Evolutionary conservation across 35 echinoderm and acorn worm species (phyloP), one percentile per base, ranked within the genome.

Genomic region (Acanthaster planci): DNA sequence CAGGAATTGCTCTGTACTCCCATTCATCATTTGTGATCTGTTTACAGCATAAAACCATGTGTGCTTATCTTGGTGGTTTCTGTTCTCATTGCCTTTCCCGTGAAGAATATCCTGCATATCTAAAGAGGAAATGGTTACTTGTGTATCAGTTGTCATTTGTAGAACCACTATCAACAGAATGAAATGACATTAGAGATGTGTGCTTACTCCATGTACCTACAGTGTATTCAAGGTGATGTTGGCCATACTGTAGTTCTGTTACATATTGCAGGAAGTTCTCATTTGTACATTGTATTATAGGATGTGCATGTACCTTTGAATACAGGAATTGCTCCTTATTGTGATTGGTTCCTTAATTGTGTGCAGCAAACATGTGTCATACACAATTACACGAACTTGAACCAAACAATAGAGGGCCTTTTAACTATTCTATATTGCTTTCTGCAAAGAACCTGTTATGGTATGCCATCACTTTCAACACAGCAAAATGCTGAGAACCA

Each of bases 91-190:
- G 64, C 64, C 64, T 12, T 27, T 29, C 14, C 34, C 29, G 30
- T 72, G n/a, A 34, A 34, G 64, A 26, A 72, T 72, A 31, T 72
- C 64, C 64, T 72, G 64, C 42, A 6, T 47, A 47, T 72, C 64
- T 27, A 14, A 27, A 31, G 34, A 72, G 64, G 64, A 72, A 72
- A 34, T 72, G 23, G 23, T 29, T 10, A 12, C 26, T 72, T 72
- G 64, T 2, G 34, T 31, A 31, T 35, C 29, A 47, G 42, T 59
- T 72, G 64, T 72, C 29, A 36, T 72, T 26, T 4, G 42, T 47
- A 47, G 42, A 47, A 47, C 42, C 42, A 47, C 12, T 47, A 47
- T 6, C 42, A 47, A 47, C 4, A 47, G 4, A 47, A 6, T 47
- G 4, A 47, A 47, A 47, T 47, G 42, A 47, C 4, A 47, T 47